phyloP scores from a whole-genome alignment of 2,797 vertebrate species.

The Sebastes diaconus region DNA sequence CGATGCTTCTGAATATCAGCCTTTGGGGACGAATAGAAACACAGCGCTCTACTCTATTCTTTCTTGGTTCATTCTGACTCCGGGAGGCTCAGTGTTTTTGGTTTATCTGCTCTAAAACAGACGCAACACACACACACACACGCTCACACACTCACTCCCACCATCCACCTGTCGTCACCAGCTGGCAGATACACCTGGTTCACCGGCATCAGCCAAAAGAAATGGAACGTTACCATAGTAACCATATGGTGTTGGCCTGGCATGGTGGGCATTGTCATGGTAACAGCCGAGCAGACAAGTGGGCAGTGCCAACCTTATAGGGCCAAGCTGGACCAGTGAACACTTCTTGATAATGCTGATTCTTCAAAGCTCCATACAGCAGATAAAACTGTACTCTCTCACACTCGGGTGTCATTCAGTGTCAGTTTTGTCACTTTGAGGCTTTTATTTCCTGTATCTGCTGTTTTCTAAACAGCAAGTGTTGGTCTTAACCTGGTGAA shows the following conservation, averaged over 20 bases:
- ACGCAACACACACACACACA: slow-evolving; percentile 23
- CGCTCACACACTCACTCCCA: slow-evolving; percentile 55
- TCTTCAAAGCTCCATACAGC: background rate
- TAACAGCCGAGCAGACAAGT: slow-evolving; percentile 66
- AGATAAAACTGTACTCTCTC: background rate
- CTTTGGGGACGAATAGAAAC: slow-evolving; percentile 3
- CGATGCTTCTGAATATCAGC: background rate
- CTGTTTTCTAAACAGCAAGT: background rate
- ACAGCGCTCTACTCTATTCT: background rate
- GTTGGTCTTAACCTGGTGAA: background rate
- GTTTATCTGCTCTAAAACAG: slow-evolving; percentile 60
- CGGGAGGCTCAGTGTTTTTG: slow-evolving; percentile 34
- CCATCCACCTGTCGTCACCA: slow-evolving; percentile 78
- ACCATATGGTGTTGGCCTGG: slow-evolving; percentile 75
- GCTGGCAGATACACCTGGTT: slow-evolving; percentile 80
- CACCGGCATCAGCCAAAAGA: slow-evolving; percentile 63
- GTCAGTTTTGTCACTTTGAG: background rate
- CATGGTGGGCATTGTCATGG: slow-evolving; percentile 72
- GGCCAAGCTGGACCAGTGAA: slow-evolving; percentile 32
- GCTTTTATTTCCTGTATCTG: background rate
- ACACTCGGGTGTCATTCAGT: background rate
- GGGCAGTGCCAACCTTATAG: slow-evolving; percentile 62
- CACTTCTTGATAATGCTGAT: background rate
- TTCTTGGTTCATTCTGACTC: slow-evolving; percentile 14
- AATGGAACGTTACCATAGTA: slow-evolving; percentile 66